Conservation (phyloP, 2,797 vertebrate genomes). For the Stomatorhinus walkeri region DNA sequence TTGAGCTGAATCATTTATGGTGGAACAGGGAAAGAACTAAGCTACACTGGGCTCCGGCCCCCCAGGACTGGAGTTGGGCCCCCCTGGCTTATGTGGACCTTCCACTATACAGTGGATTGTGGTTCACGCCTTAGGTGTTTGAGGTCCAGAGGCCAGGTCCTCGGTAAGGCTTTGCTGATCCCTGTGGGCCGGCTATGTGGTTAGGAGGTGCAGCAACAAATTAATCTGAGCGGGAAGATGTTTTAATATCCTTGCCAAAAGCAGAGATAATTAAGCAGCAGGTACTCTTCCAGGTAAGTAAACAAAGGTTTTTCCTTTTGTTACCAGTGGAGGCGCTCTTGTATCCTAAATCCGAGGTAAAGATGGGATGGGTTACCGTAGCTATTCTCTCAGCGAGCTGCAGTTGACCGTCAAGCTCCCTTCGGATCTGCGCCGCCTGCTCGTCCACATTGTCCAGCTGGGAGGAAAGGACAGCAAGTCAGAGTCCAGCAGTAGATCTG, state of each 20-base stretch:
- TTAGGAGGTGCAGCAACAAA: background rate
- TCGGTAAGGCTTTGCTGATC: background rate
- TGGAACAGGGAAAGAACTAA: too few relatives aligned
- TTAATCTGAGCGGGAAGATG: background rate
- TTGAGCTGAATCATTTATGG: too few relatives aligned
- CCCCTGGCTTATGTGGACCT: background rate
- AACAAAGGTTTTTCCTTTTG: background rate
- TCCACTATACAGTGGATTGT: background rate
- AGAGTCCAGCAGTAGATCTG: background rate
- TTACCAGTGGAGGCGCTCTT: background rate
- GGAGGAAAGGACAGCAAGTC: background rate
- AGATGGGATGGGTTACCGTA: slow-evolving; percentile 58
- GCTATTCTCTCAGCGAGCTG: slow-evolving; percentile 83
- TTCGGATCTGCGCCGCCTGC: slow-evolving; percentile 93
- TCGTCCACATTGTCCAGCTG: slow-evolving; percentile 94
- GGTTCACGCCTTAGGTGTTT: background rate
- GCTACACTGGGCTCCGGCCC: too few relatives aligned
- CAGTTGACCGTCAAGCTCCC: slow-evolving; percentile 85
- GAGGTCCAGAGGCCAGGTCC: background rate
- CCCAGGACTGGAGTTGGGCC: too few relatives aligned
- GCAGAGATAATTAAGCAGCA: background rate
- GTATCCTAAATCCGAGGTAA: background rate
- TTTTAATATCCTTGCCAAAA: background rate
- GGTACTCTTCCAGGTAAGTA: background rate
- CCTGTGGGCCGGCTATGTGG: background rate